Evolutionary conservation across 2,888 invertebrate species (phyloP).

Genomic region (Caprella mutica): DNA sequence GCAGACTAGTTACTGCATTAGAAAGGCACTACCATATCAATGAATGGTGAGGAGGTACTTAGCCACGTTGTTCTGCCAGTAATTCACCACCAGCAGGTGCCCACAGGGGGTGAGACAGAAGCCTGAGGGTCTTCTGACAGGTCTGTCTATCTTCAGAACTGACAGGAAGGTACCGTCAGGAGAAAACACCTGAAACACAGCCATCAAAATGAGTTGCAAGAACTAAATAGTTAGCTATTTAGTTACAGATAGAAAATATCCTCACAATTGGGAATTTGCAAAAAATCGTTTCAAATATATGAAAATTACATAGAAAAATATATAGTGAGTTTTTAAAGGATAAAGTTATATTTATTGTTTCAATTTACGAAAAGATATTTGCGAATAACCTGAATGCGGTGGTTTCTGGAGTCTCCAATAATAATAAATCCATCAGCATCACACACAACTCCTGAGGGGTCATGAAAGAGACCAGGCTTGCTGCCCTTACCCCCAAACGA

Average conservation of each 20-base stretch:
- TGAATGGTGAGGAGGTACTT: constrained; percentile 11
- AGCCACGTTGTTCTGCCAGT: constrained; percentile 19
- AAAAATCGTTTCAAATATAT: too few species aligned
- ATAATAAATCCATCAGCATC: constrained; percentile 80
- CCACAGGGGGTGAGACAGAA: constrained; percentile 10
- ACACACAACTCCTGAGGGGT: constrained; percentile 75
- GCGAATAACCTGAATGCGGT: constrained; percentile 52
- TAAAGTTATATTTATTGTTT: too few species aligned
- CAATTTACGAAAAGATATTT: too few species aligned
- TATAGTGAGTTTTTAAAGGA: too few species aligned
- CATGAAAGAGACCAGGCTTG: constrained; percentile 54
- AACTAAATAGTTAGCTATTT: too few species aligned
- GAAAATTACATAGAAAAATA: too few species aligned
- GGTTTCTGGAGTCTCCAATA: constrained; percentile 84
- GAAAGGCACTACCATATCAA: too few species aligned
- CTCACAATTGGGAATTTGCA: too few species aligned
- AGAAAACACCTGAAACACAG: constrained; percentile 15
- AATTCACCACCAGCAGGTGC: constrained; percentile 19
- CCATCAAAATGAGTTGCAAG: too few species aligned
- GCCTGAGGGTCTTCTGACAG: constrained; percentile 16
- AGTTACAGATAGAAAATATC: too few species aligned
- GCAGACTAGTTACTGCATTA: too few species aligned
- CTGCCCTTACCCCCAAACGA: constrained; percentile 51
- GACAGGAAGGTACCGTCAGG: constrained; percentile 3
- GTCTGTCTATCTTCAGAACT: constrained; percentile 12